These are phyloP conservation scores for Hypanus sabinus DNA, from an alignment of 2,113 vertebrate genomes.

Conservation along the genomic window DNA sequence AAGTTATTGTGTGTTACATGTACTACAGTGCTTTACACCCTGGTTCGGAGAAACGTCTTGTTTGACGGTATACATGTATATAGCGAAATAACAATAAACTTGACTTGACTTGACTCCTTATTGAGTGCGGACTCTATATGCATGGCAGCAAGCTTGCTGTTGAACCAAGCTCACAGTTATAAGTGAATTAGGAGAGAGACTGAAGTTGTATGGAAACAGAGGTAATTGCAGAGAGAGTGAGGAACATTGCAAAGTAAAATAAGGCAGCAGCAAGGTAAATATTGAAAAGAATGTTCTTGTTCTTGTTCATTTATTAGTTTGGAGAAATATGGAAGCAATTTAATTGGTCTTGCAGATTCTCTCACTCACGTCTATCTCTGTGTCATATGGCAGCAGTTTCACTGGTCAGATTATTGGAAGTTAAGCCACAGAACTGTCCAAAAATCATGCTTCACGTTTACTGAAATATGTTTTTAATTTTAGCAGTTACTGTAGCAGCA, in stretches of 20 bases:
- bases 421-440: slow-evolving; percentile 3
- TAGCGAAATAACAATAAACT: too few relatives aligned
- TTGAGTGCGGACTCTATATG: not conserved
- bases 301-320: not conserved
- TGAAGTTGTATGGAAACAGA: not conserved
- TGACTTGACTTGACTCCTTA: too few relatives aligned
- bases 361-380: not conserved
- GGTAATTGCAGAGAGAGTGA: not conserved
- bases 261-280: not conserved
- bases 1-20: too few relatives aligned
- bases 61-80: too few relatives aligned
- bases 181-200: not conserved
- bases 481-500: not conserved
- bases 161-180: not conserved
- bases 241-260: not conserved
- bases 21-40: too few relatives aligned
- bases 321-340: slow-evolving; percentile 18
- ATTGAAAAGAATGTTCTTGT: not conserved
- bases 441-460: slow-evolving; percentile 29
- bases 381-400: not conserved
- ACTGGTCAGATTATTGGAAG: slow-evolving; percentile 1
- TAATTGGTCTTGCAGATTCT: not conserved
- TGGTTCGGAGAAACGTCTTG: too few relatives aligned
- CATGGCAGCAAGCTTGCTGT: not conserved
- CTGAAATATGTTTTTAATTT: slow-evolving; percentile 32